Conservation (phyloP, 2,797 vertebrate species). For the Ambastaia sidthimunki region DNA sequence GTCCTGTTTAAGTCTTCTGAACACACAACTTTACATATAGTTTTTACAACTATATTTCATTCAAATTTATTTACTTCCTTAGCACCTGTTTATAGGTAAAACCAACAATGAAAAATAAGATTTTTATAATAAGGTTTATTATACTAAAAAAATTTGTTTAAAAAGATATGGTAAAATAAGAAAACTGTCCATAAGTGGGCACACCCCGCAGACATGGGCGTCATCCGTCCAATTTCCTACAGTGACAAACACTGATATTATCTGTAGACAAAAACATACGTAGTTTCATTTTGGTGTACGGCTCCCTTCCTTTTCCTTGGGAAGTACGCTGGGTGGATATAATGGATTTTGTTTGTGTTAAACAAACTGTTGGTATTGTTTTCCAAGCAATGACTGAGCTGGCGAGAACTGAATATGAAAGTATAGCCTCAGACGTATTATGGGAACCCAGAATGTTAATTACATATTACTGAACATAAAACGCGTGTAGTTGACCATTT, state of each 20-base stretch:
- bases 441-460: not conserved
- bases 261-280: not conserved
- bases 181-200: not conserved
- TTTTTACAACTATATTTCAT: not conserved
- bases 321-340: not conserved
- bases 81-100: not conserved
- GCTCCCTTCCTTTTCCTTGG: slow-evolving; percentile 26
- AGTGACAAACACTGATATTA: slow-evolving; percentile 1
- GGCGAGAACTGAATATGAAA: not conserved
- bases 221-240: slow-evolving; percentile 11
- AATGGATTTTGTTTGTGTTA: slow-evolving; percentile 12
- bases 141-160: not conserved
- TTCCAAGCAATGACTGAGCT: not conserved
- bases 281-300: not conserved
- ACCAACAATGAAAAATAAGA: not conserved
- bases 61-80: not conserved
- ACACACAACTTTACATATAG: not conserved
- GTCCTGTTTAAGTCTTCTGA: not conserved
- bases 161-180: too few species aligned
- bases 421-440: not conserved
- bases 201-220: slow-evolving; percentile 2
- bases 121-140: not conserved
- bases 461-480: not conserved
- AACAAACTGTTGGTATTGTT: too few species aligned
- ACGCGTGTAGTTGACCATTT: not conserved